These are phyloP conservation scores for Colossoma macropomum DNA, from an alignment of 2,113 vertebrate species.

Conservation along the genomic window DNA sequence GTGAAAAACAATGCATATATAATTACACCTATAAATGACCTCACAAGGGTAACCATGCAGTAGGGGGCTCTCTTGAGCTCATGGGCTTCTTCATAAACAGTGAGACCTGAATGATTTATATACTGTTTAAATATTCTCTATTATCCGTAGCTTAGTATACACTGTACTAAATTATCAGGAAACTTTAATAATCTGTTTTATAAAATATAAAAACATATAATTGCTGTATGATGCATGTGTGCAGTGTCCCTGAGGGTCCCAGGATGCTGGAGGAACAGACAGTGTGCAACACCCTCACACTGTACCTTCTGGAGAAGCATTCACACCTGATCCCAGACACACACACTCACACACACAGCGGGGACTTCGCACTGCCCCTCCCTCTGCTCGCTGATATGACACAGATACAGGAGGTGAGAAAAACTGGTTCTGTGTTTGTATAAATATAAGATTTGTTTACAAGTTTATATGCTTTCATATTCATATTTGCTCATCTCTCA, in stretches of 20 bases:
- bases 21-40: too few relatives aligned
- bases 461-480: background rate
- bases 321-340: conserved; percentile 16
- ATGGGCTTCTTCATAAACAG: too few relatives aligned
- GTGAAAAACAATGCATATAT: too few relatives aligned
- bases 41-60: too few relatives aligned
- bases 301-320: conserved; percentile 59
- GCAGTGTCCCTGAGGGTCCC: conserved; percentile 66
- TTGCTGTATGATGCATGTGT: background rate
- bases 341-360: background rate
- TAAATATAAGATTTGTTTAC: background rate
- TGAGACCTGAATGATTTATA: too few relatives aligned
- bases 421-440: background rate
- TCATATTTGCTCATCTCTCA: background rate
- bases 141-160: too few relatives aligned
- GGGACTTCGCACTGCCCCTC: background rate
- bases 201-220: too few relatives aligned
- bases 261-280: conserved; percentile 71
- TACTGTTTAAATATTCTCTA: too few relatives aligned
- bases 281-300: conserved; percentile 65
- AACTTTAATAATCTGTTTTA: background rate
- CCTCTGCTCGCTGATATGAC: background rate
- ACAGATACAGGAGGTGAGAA: background rate
- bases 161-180: background rate
- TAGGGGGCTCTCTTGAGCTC: too few relatives aligned